These are phyloP conservation scores for Chrysolina americana DNA, from an alignment of 2,888 invertebrate genomes.

Conservation along the genomic window DNA sequence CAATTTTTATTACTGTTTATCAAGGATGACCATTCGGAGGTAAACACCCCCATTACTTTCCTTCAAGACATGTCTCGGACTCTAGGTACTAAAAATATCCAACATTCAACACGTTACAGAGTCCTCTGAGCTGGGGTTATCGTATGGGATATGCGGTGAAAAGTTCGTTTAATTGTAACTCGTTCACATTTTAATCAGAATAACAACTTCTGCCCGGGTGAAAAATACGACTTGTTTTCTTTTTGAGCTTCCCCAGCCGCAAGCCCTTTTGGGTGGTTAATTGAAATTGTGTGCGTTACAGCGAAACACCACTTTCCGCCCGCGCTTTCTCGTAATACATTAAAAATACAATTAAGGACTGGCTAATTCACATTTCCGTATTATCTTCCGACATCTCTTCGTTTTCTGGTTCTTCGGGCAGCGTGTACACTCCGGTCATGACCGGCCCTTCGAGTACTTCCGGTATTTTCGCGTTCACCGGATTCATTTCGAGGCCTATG, in stretches of 20 bases:
- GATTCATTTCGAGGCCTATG: conserved; percentile 54
- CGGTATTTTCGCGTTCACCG: conserved; percentile 62
- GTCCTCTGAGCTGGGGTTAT: too few relatives aligned
- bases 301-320: conserved; percentile 5
- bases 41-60: too few relatives aligned
- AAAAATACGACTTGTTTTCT: neutral
- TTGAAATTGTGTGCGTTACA: conserved; percentile 4
- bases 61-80: too few relatives aligned
- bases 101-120: too few relatives aligned
- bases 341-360: conserved; percentile 5
- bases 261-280: neutral
- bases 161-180: neutral
- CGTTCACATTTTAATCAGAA: neutral
- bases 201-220: neutral
- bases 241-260: neutral
- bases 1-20: too few relatives aligned
- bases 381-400: conserved; percentile 71
- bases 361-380: conserved; percentile 63
- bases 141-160: too few relatives aligned
- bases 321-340: neutral
- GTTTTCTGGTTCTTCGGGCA: conserved; percentile 73
- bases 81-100: too few relatives aligned
- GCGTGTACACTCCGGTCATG: conserved; percentile 73
- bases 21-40: too few relatives aligned
- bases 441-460: conserved; percentile 67